Evolutionary conservation across 1,140 invertebrate species (phyloP).

Genomic region (Cyphomyrmex costatus): DNA sequence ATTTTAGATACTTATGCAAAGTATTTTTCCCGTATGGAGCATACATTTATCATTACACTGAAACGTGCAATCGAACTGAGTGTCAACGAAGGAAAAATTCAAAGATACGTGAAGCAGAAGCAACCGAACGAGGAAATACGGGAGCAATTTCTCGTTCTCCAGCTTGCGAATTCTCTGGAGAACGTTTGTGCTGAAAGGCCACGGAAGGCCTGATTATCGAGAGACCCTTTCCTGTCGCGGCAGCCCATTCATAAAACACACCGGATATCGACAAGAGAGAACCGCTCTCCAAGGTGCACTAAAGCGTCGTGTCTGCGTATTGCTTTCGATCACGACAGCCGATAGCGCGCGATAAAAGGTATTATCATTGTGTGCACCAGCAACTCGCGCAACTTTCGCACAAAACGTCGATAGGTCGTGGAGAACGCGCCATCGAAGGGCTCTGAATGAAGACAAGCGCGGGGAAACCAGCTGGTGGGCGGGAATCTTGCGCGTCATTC

Average conservation of each 20-base stretch:
- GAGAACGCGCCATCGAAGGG: conserved; percentile 18
- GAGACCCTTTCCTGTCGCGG: not conserved
- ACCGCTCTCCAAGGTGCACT: conserved; percentile 31
- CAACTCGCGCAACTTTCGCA: conserved; percentile 35
- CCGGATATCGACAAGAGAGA: conserved; percentile 59
- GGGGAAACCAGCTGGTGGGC: not conserved
- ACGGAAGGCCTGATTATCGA: conserved; percentile 29
- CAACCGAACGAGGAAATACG: not conserved
- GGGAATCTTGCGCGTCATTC: conserved; percentile 8
- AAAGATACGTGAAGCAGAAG: not conserved
- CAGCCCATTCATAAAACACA: conserved; percentile 63
- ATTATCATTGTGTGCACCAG: conserved; percentile 25
- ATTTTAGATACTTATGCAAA: no score
- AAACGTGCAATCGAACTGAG: not conserved
- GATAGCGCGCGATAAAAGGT: conserved; percentile 9
- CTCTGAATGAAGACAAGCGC: conserved; percentile 37
- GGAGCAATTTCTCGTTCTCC: conserved; percentile 31
- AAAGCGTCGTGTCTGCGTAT: not conserved
- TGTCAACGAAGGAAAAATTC: not conserved
- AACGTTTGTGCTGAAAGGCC: conserved; percentile 6
- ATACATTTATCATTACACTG: not conserved
- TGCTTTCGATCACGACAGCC: conserved; percentile 51
- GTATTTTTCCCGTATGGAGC: not conserved
- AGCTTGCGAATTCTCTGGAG: conserved; percentile 27
- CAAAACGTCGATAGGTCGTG: conserved; percentile 50